Conservation (phyloP, 2,888 invertebrate genomes). For the Mycalesis mineus region DNA sequence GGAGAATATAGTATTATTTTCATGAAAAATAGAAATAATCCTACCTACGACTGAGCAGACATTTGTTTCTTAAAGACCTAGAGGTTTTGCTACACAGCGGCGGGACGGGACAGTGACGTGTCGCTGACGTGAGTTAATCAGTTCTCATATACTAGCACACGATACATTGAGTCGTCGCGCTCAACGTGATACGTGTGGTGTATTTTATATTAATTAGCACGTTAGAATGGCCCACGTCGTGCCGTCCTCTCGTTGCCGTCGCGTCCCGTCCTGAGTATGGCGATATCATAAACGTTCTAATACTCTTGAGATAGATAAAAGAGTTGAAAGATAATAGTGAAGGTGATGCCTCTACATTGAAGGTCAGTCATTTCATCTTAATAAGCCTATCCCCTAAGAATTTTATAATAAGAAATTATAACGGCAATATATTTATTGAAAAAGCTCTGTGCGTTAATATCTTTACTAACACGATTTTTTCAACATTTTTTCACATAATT, state of each 20-base stretch:
- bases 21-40: slow-evolving; percentile 5
- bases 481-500: not conserved
- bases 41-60: slow-evolving; percentile 9
- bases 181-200: too few relatives aligned
- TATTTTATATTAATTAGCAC: too few relatives aligned
- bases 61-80: not conserved
- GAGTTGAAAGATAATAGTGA: not conserved
- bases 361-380: slow-evolving; percentile 23
- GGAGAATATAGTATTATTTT: slow-evolving; percentile 15
- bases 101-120: too few relatives aligned
- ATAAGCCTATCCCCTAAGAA: slow-evolving; percentile 7
- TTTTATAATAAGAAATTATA: not conserved
- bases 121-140: too few relatives aligned
- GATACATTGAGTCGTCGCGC: too few relatives aligned
- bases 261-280: too few relatives aligned
- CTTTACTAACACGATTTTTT: not conserved
- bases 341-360: slow-evolving; percentile 13
- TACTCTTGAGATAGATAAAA: not conserved
- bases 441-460: not conserved
- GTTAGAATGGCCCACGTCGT: too few relatives aligned
- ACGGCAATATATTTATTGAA: not conserved
- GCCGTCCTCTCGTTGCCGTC: too few relatives aligned
- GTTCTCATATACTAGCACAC: too few relatives aligned
- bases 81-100: not conserved
- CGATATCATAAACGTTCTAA: not conserved